phyloP scores from a whole-genome alignment of 2,113 vertebrate species.

The Lutjanus erythropterus region DNA sequence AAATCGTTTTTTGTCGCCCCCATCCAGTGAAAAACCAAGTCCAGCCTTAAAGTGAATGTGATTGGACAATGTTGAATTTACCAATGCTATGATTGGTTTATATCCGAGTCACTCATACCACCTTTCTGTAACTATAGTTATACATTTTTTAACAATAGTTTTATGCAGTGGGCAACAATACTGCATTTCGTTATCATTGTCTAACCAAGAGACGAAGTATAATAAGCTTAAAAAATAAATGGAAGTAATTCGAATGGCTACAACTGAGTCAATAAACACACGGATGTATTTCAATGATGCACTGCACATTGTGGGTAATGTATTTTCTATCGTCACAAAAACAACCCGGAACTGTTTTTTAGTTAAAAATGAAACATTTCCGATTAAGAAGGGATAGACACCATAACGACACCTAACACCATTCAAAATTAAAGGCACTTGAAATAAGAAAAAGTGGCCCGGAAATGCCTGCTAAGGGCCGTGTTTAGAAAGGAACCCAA shows the following conservation, averaged over 20 bases:
- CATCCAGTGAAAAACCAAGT: conserved; percentile 27
- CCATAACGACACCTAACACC: too few species aligned
- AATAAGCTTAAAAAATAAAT: not conserved
- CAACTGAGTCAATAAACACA: not conserved
- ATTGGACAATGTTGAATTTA: conserved; percentile 45
- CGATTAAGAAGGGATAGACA: too few species aligned
- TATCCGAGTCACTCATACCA: conserved; percentile 5
- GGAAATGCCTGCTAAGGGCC: too few species aligned
- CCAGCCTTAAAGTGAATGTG: conserved; percentile 38
- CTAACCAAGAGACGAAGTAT: accelerated
- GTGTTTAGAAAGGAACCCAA: too few species aligned
- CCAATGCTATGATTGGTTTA: conserved; percentile 40
- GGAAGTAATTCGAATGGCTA: not conserved
- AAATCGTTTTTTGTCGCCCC: conserved; percentile 56
- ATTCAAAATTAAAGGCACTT: too few species aligned
- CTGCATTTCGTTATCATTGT: not conserved
- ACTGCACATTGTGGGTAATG: conserved; percentile 61
- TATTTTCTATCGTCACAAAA: conserved; percentile 23
- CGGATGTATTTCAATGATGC: conserved; percentile 33
- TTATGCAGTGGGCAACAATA: too few species aligned
- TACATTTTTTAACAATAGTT: too few species aligned
- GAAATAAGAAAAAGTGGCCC: too few species aligned
- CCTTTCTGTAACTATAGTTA: accelerated
- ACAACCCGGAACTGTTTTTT: conserved; percentile 25
- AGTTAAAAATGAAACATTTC: too few species aligned